phyloP scores from a whole-genome alignment of 1,140 invertebrate genomes.

The Lasioglossum baleicum region DNA sequence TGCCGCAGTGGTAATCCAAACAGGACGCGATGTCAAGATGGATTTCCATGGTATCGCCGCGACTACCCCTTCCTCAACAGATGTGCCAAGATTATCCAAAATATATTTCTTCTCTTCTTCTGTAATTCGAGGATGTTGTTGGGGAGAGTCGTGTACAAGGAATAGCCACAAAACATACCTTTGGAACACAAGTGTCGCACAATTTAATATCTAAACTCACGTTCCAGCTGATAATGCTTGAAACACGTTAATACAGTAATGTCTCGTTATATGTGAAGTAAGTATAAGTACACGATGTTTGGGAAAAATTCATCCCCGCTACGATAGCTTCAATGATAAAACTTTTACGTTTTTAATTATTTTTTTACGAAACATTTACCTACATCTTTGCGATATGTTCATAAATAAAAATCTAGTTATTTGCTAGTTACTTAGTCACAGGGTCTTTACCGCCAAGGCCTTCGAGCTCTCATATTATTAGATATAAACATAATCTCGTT shows the following conservation, averaged over 20 bases:
- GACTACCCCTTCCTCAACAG: slow-evolving; percentile 76
- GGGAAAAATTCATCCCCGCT: too few relatives aligned
- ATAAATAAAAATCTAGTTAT: too few relatives aligned
- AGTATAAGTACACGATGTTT: too few relatives aligned
- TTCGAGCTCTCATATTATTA: too few relatives aligned
- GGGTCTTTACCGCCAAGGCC: too few relatives aligned
- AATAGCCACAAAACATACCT: slow-evolving; percentile 82
- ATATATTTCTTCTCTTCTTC: slow-evolving; percentile 84
- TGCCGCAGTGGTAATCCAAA: slow-evolving; percentile 88
- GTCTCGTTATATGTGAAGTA: too few relatives aligned
- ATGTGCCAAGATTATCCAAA: slow-evolving; percentile 80
- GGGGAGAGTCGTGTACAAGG: slow-evolving; percentile 85
- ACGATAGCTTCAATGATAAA: too few relatives aligned
- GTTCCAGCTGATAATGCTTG: not conserved
- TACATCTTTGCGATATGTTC: too few relatives aligned
- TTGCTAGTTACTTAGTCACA: too few relatives aligned
- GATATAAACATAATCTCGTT: too few relatives aligned
- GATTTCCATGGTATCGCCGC: slow-evolving; percentile 85
- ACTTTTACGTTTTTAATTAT: too few relatives aligned
- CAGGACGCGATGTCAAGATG: slow-evolving; percentile 86
- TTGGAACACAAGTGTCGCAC: not conserved
- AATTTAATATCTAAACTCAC: not conserved
- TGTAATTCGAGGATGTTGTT: slow-evolving; percentile 87
- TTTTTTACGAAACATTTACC: too few relatives aligned
- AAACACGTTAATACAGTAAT: not conserved